A percentile compares a stretch with the other conserved stretches of the same genome.
phyloP scores from a whole-genome alignment of 2,113 vertebrate genomes.

The Callospermophilus lateralis region DNA sequence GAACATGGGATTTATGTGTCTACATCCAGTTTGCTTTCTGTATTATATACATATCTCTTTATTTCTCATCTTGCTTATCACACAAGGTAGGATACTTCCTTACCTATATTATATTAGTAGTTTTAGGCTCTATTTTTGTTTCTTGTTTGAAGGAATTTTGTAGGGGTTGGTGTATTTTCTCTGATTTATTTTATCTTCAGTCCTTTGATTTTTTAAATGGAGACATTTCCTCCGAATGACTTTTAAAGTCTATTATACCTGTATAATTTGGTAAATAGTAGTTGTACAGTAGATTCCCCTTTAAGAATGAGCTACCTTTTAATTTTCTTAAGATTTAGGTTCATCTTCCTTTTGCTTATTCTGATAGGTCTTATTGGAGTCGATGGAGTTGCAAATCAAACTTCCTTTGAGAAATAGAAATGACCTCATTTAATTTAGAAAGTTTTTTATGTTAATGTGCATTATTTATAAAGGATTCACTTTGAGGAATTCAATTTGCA shows the following conservation, averaged over 20 bases:
- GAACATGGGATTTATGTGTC: background rate
- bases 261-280: background rate
- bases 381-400: conserved; percentile 80
- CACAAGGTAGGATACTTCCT: background rate
- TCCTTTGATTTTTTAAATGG: background rate
- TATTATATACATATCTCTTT: background rate
- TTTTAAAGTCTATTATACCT: background rate
- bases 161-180: background rate
- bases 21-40: background rate
- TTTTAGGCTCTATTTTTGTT: background rate
- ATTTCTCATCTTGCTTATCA: background rate
- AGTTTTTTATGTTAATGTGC: conserved; percentile 84
- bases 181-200: background rate
- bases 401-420: conserved; percentile 79
- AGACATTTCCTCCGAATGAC: background rate
- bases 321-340: conserved; percentile 26
- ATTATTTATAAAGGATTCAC: conserved; percentile 86
- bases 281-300: background rate
- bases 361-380: conserved; percentile 61
- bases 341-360: conserved; percentile 65
- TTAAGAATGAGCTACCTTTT: conserved; percentile 51
- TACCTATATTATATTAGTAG: background rate
- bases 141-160: background rate
- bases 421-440: conserved; percentile 79
- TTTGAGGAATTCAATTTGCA: conserved; percentile 89